A percentile compares a stretch with the other conserved stretches of the same genome.
Evolutionary conservation across 2,888 invertebrate species (phyloP).

Genomic region (Beris morrisii): DNA sequence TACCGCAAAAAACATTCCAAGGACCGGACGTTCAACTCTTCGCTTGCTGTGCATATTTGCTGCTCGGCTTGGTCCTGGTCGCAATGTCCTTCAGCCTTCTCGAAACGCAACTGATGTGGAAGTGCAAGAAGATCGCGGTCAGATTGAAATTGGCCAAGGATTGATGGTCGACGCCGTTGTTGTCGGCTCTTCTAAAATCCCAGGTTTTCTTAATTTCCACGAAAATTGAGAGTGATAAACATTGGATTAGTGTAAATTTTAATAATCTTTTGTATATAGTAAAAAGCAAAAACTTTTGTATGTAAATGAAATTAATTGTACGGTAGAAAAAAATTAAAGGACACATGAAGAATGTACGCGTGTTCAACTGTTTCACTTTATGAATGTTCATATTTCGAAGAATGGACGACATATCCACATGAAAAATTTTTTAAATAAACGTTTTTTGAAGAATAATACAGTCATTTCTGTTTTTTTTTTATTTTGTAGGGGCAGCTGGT

Average conservation of each 20-base stretch:
- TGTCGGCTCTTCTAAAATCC: not conserved
- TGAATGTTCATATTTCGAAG: too few relatives aligned
- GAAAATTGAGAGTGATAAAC: too few relatives aligned
- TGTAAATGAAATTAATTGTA: too few relatives aligned
- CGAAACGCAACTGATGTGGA: constrained; percentile 76
- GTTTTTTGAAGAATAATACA: too few relatives aligned
- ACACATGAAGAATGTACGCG: not conserved
- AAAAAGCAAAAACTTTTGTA: not conserved
- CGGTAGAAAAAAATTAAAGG: not conserved
- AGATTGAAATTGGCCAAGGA: constrained; percentile 68
- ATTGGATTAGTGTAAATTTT: too few relatives aligned
- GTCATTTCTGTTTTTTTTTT: too few relatives aligned
- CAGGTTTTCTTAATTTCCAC: constrained; percentile 1
- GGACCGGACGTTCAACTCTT: constrained; percentile 67
- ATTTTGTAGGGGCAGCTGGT: too few relatives aligned
- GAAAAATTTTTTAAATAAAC: too few relatives aligned
- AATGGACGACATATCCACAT: too few relatives aligned
- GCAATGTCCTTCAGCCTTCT: constrained; percentile 84
- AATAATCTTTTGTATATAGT: not conserved
- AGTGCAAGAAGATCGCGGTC: constrained; percentile 71
- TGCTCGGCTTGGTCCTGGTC: constrained; percentile 76
- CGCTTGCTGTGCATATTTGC: constrained; percentile 77
- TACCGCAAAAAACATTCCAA: constrained; percentile 60
- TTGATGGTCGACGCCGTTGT: constrained; percentile 46
- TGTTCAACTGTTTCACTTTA: too few relatives aligned